Evolutionary conservation across 2,113 vertebrate species (phyloP), one percentile per base, ranked within the genome.

Genomic region (Struthio camelus): DNA sequence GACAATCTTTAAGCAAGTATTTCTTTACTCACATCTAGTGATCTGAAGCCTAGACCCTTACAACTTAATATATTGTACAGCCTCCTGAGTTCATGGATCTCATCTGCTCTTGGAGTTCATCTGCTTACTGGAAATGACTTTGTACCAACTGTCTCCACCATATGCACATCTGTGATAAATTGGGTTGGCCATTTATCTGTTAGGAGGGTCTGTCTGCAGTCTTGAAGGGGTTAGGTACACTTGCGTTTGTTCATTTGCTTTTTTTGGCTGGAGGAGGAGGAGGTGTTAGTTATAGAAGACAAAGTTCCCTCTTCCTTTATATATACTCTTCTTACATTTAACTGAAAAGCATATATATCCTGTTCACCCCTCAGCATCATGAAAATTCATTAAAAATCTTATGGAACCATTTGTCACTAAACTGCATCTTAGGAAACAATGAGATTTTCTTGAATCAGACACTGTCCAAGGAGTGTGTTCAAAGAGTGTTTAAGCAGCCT

Each of bases 121-220:
- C n/a, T 78, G 3, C 64, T 65, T 65, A 25, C 10, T 24, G n/a
- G 34, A 86, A 93, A 62, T 71, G 3, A 3, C 1, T 77, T 77
- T 65, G 16, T 27, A 10, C 14, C 50, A 91, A 50, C 0, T 0
- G 1, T 23, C 59, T 69, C 23, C 5, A 48, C 4, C 5, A 17
- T 3, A 2, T 27, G 25, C 36, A 76, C 15, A 30, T 42, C 36
- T 53, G 3, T 23, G 19, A 17, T 40, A 14, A 81, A 65, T 78
- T 23, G 65, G 6, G 40, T 5, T 34, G 23, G 3, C 8, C 28
- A 46, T 83, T 84, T 84, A 28, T 56, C 46, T 80, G 25, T 69
- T 1, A 67, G 58, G 9, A 73, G 9, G 20, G 8, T 23, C 40
- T 53, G 4, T 38, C 25, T 54, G 62, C 4, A 19, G 16, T 64